A percentile compares a stretch with the other conserved stretches of the same genome.
Conservation (phyloP, 2,797 vertebrate species). For the Anomalospiza imberbis region DNA sequence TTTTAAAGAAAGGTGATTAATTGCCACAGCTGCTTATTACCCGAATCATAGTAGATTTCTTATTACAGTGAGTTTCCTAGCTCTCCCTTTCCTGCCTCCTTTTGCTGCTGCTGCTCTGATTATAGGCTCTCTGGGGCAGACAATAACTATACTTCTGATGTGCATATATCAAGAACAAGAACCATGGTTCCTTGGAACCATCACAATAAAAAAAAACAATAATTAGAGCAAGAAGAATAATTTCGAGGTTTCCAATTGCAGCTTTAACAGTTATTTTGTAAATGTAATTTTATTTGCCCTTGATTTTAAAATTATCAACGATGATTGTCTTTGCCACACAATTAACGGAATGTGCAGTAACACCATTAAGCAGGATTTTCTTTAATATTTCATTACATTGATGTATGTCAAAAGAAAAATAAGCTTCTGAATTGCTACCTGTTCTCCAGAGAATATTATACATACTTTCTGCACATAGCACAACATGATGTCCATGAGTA, state of each 20-base stretch:
- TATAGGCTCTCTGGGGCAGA: background rate
- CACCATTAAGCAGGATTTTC: background rate
- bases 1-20: background rate
- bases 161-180: background rate
- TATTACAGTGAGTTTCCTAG: background rate
- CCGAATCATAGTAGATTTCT: background rate
- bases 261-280: background rate
- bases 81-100: background rate
- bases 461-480: background rate
- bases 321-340: background rate
- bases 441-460: background rate
- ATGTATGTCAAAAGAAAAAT: background rate
- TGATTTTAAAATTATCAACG: constrained; percentile 12
- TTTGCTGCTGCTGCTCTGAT: background rate
- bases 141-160: background rate
- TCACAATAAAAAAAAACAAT: background rate
- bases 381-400: constrained; percentile 8
- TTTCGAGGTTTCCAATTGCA: background rate
- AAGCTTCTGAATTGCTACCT: background rate
- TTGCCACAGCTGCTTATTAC: background rate
- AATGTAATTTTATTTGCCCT: background rate
- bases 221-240: background rate
- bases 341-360: background rate
- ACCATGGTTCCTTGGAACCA: background rate
- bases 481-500: background rate